Base-by-base conservation (phyloP, 1,140 invertebrate species). In the Cyrtorhinus lividipennis region DNA sequence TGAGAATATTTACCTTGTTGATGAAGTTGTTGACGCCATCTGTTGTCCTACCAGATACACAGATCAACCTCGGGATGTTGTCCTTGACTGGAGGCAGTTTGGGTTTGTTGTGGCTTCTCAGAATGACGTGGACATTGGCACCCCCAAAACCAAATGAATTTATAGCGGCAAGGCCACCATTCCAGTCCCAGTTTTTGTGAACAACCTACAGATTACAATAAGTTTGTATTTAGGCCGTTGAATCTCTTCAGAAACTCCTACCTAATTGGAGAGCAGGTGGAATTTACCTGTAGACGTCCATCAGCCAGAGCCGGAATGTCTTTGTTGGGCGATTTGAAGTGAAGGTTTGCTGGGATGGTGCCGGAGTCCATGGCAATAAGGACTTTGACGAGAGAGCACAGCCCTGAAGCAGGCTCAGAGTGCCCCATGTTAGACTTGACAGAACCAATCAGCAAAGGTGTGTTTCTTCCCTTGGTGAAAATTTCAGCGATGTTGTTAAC, bases 341-440 rank as follows among this genome's bases (percentile, higher is more conserved):
- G 94, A 38, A 99, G 76, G 76, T 98, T 98, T 15, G 78, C 80
- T 1, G 95, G 94, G 65, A 98, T 90, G 1, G 86, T 73, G 27
- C 87, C 86, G 24, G 79, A 71, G 74, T 97, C 90, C 86, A 97
- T 94, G 1, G 92, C 86, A 59, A 97, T 83, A 1, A 97, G 67
- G 15, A 90, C 78, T 73, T 98, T 97, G 1, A 87, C 88, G 56
- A 97, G 76, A 0, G 91, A 88, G 71, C 90, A 91, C 0, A 95
- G 72, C 30, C 90, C 91, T 66, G 93, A 96, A 0, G 92, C 90
- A 1, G 93, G 86, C 74, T 98, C 95, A 5, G 93, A 84, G 70
- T 99, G 95, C 0, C 95, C 95, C 90, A 98, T 95, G 74, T 98
- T 99, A 1, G 91, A 94, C 73, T 99, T 99, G 0, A 96, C 88